phyloP scores from a whole-genome alignment of 2,888 invertebrate species.

The Lithophane semibrunnea region DNA sequence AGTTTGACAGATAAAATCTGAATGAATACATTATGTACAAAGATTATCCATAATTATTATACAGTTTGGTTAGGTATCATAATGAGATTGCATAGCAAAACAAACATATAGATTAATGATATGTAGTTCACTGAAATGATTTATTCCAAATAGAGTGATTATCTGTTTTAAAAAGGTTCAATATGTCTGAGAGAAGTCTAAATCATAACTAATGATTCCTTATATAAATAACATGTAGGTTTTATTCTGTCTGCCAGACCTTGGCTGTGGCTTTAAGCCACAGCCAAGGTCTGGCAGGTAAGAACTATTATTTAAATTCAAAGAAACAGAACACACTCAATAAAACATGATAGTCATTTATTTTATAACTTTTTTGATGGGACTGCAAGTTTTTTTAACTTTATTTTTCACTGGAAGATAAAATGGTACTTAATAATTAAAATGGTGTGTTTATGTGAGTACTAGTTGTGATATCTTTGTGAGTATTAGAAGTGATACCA shows the following conservation, averaged over 20 bases:
- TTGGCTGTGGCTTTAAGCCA: background rate
- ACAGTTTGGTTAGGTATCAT: background rate
- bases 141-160: background rate
- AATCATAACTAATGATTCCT: background rate
- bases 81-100: background rate
- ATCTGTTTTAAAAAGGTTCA: no score
- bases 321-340: slow-evolving; percentile 11
- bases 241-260: slow-evolving; percentile 16
- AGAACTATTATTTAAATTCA: background rate
- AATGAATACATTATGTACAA: background rate
- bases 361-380: background rate
- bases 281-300: background rate
- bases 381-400: background rate
- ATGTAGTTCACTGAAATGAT: background rate
- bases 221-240: background rate
- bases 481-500: no score
- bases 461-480: background rate
- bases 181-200: background rate
- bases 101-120: background rate
- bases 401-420: background rate
- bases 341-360: slow-evolving; percentile 5
- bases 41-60: background rate
- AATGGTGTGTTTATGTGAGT: background rate
- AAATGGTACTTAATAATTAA: no score
- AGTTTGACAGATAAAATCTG: background rate